Conservation (phyloP, 2,888 invertebrate species). For the Plagodis dolabraria region DNA sequence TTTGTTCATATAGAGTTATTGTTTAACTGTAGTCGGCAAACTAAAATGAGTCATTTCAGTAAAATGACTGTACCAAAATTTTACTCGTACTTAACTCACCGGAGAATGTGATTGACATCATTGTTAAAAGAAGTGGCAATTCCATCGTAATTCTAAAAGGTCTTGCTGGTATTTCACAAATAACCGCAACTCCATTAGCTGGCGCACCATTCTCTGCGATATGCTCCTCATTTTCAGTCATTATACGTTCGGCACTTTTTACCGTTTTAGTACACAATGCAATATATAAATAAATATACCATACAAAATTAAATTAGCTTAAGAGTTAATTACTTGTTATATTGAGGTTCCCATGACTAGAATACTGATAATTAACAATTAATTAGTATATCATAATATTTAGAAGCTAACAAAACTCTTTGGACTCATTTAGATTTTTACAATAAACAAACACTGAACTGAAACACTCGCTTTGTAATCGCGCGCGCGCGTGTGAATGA, state of each 20-base stretch:
- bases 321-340: neutral
- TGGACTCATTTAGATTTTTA: too few relatives aligned
- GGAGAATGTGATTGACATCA: neutral
- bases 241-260: neutral
- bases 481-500: too few relatives aligned
- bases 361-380: neutral
- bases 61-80: too few relatives aligned
- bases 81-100: neutral
- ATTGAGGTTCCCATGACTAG: neutral
- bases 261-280: neutral
- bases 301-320: neutral
- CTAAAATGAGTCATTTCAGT: too few relatives aligned
- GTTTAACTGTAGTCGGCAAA: too few relatives aligned
- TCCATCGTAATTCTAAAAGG: neutral
- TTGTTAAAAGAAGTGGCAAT: neutral
- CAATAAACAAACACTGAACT: too few relatives aligned
- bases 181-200: neutral
- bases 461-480: too few relatives aligned
- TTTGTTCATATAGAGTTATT: too few relatives aligned
- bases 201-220: neutral
- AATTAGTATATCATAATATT: too few relatives aligned
- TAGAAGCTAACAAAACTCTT: too few relatives aligned
- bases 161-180: neutral
- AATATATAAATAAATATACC: neutral
- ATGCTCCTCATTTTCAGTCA: neutral